phyloP scores from a whole-genome alignment of 2,888 invertebrate species.

The Chloromyia formosa region DNA sequence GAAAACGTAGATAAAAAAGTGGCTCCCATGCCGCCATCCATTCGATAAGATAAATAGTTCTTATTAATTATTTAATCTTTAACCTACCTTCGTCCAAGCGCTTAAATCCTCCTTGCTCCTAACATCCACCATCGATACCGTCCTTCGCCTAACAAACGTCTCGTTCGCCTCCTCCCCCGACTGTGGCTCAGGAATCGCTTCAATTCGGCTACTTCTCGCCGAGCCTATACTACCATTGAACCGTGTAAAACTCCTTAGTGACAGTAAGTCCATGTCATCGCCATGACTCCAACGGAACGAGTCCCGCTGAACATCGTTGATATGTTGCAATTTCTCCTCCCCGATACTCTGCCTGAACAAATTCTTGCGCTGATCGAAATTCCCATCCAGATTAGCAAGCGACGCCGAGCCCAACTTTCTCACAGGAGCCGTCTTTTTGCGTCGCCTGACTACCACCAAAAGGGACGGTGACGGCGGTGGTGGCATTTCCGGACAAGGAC shows the following conservation, averaged over 20 bases:
- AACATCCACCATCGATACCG: not conserved
- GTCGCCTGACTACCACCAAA: slow-evolving; percentile 37
- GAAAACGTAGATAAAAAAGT: no score
- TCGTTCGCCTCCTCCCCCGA: not conserved
- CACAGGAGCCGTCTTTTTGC: slow-evolving; percentile 29
- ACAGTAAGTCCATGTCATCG: slow-evolving; percentile 6
- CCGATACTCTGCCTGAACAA: slow-evolving; percentile 63
- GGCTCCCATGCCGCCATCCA: no score
- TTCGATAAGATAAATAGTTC: no score
- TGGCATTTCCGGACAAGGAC: slow-evolving; percentile 4
- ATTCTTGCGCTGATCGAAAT: slow-evolving; percentile 61
- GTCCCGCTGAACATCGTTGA: slow-evolving; percentile 60
- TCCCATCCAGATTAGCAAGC: slow-evolving; percentile 57
- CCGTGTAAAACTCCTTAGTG: not conserved
- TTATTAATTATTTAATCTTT: no score
- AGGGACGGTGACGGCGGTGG: not conserved
- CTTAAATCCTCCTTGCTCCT: not conserved
- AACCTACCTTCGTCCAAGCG: not conserved
- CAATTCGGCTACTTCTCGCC: slow-evolving; percentile 15
- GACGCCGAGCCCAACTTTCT: slow-evolving; percentile 52
- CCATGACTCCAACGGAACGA: slow-evolving; percentile 54
- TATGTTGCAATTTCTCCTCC: slow-evolving; percentile 58
- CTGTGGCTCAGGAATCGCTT: slow-evolving; percentile 3
- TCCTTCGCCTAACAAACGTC: not conserved
- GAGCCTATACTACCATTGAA: not conserved